A percentile compares a stretch with the other conserved stretches of the same genome.
Conservation (phyloP, 2,888 invertebrate species). For the Cryptocheilus praepositus region DNA sequence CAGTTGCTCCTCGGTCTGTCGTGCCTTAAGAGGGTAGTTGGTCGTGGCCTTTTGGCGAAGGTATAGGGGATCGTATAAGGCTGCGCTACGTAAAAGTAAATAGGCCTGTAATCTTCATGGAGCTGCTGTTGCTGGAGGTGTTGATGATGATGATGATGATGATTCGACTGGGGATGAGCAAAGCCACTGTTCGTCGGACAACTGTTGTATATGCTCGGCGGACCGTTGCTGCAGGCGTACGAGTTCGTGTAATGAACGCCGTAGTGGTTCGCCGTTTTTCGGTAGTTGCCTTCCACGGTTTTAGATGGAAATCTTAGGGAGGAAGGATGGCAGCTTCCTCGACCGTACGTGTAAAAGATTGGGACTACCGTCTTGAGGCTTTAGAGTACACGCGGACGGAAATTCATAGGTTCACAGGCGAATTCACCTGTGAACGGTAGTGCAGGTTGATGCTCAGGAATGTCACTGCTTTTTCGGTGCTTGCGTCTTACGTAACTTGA, state of each 20-base stretch:
- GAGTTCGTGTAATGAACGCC: conserved; percentile 66
- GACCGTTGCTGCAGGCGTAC: conserved; percentile 68
- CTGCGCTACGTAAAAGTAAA: conserved; percentile 71
- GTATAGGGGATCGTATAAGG: conserved; percentile 71
- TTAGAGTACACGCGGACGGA: no score
- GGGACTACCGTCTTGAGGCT: no score
- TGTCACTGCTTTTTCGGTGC: no score
- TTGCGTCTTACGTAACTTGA: no score
- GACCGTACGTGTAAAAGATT: no score
- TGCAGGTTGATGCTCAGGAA: no score
- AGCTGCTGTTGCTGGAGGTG: conserved; percentile 56
- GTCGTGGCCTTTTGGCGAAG: conserved; percentile 66
- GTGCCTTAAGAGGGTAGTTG: conserved; percentile 61
- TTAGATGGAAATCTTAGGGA: conserved; percentile 14
- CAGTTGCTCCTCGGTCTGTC: conserved; percentile 61
- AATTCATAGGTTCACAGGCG: no score
- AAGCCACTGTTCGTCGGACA: conserved; percentile 52
- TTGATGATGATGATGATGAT: conserved; percentile 47
- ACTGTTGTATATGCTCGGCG: conserved; percentile 64
- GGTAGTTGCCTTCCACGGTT: conserved; percentile 69
- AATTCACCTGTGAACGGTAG: no score
- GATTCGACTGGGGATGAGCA: conserved; percentile 43
- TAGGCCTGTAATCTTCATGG: conserved; percentile 70
- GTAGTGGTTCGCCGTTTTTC: conserved; percentile 72
- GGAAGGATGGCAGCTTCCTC: no score